Percentiles rank a stretch among this genome's conserved stretches.
Evolutionary conservation across 2,888 invertebrate genomes (phyloP).

Genomic region (Pseudococcus jackbeardsleyi): DNA sequence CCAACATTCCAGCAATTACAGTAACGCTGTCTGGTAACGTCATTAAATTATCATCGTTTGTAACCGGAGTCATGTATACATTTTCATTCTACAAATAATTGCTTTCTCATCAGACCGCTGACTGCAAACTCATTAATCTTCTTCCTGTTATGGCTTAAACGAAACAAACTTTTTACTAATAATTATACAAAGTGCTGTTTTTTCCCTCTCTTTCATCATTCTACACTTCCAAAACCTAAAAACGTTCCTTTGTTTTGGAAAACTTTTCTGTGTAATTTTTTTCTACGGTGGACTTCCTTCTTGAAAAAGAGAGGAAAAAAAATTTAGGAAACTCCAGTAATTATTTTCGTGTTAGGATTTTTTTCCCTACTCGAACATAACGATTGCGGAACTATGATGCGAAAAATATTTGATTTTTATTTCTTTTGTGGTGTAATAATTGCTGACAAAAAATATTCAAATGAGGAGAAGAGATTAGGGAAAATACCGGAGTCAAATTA

Average conservation of each 20-base stretch:
- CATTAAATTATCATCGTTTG: conserved; percentile 62
- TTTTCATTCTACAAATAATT: conserved; percentile 60
- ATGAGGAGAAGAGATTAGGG: not conserved
- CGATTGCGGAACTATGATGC: not conserved
- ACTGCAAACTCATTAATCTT: conserved; percentile 61
- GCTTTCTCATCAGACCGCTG: conserved; percentile 60
- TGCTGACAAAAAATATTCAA: not conserved
- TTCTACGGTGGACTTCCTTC: conserved; percentile 21
- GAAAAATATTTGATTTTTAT: conserved; percentile 13
- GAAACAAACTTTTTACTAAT: conserved; percentile 55
- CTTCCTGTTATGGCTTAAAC: conserved; percentile 32
- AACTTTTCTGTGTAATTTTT: conserved; percentile 30
- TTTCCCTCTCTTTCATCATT: conserved; percentile 8
- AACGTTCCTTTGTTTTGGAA: conserved; percentile 32
- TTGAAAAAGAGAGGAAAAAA: conserved; percentile 1
- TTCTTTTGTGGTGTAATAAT: not conserved
- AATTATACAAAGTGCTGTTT: conserved; percentile 55
- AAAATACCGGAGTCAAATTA: not conserved
- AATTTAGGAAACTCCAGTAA: conserved; percentile 7
- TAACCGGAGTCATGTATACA: conserved; percentile 53
- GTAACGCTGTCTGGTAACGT: conserved; percentile 54
- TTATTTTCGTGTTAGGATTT: conserved; percentile 17
- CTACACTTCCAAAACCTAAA: conserved; percentile 12
- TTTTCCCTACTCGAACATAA: not conserved
- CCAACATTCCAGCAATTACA: conserved; percentile 51